Evolutionary conservation across 2,797 vertebrate species (phyloP).

Genomic region (Furcifer pardalis): DNA sequence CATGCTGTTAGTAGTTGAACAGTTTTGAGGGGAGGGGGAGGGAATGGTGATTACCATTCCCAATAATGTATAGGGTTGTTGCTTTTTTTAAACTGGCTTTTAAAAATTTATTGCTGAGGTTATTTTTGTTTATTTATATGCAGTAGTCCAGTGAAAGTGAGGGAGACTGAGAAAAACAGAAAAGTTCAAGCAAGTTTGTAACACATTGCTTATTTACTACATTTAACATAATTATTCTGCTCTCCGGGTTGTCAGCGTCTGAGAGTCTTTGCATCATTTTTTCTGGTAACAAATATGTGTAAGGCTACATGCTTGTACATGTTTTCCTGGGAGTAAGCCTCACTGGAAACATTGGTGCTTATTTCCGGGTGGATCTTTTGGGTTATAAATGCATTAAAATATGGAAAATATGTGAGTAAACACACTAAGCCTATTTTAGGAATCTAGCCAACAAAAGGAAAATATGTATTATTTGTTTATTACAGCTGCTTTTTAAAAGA

Average conservation of each 20-base stretch:
- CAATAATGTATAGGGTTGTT: slow-evolving; percentile 38
- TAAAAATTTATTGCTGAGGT: slow-evolving; percentile 46
- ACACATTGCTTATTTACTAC: slow-evolving; percentile 2
- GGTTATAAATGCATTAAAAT: slow-evolving; percentile 27
- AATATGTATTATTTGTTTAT: not conserved
- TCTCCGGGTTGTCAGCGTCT: slow-evolving; percentile 3
- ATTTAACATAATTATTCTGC: slow-evolving; percentile 28
- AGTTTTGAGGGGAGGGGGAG: slow-evolving; percentile 73
- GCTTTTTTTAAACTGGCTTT: slow-evolving; percentile 45
- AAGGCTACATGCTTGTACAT: not conserved
- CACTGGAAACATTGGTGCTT: not conserved
- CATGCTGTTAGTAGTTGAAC: slow-evolving; percentile 76
- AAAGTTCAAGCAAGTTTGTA: slow-evolving; percentile 22
- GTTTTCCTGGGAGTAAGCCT: not conserved
- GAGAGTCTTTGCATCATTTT: not conserved
- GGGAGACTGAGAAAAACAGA: not conserved
- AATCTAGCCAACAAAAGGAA: not conserved
- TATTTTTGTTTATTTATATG: slow-evolving; percentile 1
- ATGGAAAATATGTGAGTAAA: slow-evolving; percentile 16
- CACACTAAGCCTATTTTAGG: slow-evolving; percentile 34
- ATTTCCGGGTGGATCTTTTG: not conserved
- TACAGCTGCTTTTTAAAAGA: not conserved
- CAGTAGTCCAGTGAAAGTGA: not conserved
- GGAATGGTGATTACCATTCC: slow-evolving; percentile 64
- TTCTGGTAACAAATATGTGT: not conserved